Evolutionary conservation across 2,888 invertebrate species (phyloP).

Genomic region (Eremobia ochroleuca): DNA sequence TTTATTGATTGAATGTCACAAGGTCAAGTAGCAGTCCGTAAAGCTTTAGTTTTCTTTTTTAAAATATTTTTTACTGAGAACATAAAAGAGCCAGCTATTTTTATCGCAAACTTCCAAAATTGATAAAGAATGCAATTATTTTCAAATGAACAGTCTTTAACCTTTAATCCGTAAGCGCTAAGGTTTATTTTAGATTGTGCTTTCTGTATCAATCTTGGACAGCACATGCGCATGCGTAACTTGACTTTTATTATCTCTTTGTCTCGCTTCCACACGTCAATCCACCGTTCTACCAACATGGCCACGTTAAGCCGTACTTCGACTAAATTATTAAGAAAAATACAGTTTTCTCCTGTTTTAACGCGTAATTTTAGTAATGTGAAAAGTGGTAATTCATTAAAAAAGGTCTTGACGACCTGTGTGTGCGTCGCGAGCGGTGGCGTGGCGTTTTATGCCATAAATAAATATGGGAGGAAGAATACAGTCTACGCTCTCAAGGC

Average conservation of each 20-base stretch:
- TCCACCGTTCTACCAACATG: constrained; percentile 89
- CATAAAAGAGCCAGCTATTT: too few relatives aligned
- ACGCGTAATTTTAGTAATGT: constrained; percentile 81
- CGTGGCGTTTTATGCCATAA: constrained; percentile 82
- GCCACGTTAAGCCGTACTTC: constrained; percentile 87
- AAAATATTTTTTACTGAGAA: neutral
- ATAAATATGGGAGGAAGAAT: constrained; percentile 80
- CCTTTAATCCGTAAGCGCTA: rapidly evolving
- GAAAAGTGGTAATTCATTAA: constrained; percentile 78
- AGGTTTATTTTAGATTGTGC: constrained; percentile 20
- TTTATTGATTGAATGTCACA: neutral
- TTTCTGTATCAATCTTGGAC: constrained; percentile 26
- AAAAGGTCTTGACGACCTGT: constrained; percentile 82
- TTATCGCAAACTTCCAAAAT: constrained; percentile 11
- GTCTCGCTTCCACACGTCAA: constrained; percentile 79
- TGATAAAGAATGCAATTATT: constrained; percentile 19
- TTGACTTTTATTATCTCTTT: constrained; percentile 13
- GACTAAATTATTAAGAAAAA: constrained; percentile 85
- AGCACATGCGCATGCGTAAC: constrained; percentile 72
- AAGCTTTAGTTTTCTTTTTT: neutral
- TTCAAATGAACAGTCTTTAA: neutral
- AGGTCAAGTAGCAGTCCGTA: too few relatives aligned
- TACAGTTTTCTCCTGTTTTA: constrained; percentile 79
- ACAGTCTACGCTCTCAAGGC: constrained; percentile 88
- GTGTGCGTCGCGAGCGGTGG: constrained; percentile 86